These are phyloP conservation scores for Eupleurogrammus muticus DNA, from an alignment of 2,797 vertebrate species.

Conservation along the genomic window DNA sequence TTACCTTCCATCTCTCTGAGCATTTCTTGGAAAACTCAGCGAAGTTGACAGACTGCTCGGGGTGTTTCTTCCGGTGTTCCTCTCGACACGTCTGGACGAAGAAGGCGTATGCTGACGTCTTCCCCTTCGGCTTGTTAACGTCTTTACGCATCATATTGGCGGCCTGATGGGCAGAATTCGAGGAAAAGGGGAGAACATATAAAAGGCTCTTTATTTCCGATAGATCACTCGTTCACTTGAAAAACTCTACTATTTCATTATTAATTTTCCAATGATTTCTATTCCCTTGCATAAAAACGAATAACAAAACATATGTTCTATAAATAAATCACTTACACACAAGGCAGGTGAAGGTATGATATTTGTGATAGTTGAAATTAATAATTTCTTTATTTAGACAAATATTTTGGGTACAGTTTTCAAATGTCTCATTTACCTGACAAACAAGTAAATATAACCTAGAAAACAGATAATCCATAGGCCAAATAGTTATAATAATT, in stretches of 20 bases:
- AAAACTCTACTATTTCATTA: too few species aligned
- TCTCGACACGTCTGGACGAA: constrained; percentile 95
- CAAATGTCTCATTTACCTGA: too few species aligned
- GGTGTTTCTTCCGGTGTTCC: constrained; percentile 94
- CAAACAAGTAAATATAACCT: too few species aligned
- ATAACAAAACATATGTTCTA: too few species aligned
- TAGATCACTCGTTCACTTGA: too few species aligned
- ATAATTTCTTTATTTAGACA: too few species aligned
- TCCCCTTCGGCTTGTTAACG: constrained; percentile 94
- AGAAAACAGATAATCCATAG: too few species aligned
- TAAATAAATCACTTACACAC: background rate
- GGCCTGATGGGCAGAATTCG: constrained; percentile 24
- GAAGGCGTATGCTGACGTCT: constrained; percentile 95
- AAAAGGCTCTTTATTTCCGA: background rate
- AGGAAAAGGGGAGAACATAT: background rate
- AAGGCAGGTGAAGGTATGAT: background rate
- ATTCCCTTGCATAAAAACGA: too few species aligned
- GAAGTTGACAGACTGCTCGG: constrained; percentile 92
- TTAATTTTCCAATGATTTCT: too few species aligned
- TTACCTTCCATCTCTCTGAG: constrained; percentile 94
- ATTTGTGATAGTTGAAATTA: too few species aligned
- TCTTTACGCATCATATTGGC: constrained; percentile 91
- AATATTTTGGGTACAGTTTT: too few species aligned
- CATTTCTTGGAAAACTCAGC: constrained; percentile 96
- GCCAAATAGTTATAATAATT: too few species aligned